Percentiles rank a stretch among this genome's conserved stretches.
phyloP scores from a whole-genome alignment of 2,113 vertebrate species.

The Physeter macrocephalus region DNA sequence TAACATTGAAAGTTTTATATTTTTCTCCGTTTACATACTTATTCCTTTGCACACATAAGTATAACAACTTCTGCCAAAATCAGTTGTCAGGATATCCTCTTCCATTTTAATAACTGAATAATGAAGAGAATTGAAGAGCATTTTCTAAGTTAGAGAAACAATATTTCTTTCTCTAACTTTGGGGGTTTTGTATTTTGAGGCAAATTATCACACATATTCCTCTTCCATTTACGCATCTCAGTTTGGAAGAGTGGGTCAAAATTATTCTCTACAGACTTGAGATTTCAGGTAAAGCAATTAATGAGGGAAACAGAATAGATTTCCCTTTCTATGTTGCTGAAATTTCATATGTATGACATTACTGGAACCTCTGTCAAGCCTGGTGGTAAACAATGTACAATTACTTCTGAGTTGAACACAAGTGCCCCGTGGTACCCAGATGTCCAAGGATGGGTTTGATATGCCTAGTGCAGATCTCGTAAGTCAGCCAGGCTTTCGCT shows the following conservation, averaged over 20 bases:
- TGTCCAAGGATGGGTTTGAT: neutral
- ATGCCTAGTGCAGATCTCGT: neutral
- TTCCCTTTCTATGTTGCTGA: neutral
- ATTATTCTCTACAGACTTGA: conserved; percentile 67
- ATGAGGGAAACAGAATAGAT: neutral
- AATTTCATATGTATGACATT: neutral
- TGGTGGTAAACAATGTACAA: neutral
- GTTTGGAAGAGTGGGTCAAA: conserved; percentile 51
- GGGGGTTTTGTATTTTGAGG: conserved; percentile 67
- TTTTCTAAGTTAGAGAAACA: conserved; percentile 65
- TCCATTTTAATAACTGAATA: conserved; percentile 78
- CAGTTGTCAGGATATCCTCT: conserved; percentile 72
- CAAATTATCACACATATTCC: conserved; percentile 21
- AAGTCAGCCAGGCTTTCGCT: neutral
- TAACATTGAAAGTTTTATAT: conserved; percentile 83
- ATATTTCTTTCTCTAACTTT: conserved; percentile 73
- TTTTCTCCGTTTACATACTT: conserved; percentile 79
- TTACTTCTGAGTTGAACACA: neutral
- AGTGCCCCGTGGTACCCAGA: neutral
- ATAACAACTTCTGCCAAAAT: conserved; percentile 78
- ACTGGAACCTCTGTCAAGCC: neutral
- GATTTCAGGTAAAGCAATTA: conserved; percentile 37
- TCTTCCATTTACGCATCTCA: conserved; percentile 51
- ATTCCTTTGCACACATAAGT: conserved; percentile 72
- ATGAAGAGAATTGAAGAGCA: conserved; percentile 69